Base-by-base conservation (phyloP, 2,797 vertebrate genomes). In the Australoheros facetus region DNA sequence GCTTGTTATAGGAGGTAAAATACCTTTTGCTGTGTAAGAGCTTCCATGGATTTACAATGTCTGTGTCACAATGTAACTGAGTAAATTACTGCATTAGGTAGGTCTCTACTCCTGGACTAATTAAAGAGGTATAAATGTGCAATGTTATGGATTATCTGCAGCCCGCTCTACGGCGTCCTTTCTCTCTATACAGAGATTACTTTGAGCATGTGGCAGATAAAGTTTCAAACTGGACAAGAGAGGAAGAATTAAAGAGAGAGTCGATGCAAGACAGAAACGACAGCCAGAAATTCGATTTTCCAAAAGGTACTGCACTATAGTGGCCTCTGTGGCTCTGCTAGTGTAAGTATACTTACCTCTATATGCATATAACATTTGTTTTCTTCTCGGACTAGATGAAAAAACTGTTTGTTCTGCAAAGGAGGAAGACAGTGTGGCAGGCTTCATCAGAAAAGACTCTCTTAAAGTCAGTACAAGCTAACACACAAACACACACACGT, bases 381-480 rank as follows among this genome's bases (percentile, higher is more conserved):
- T 82, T 85, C 17, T 78, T 59, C 12, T 28, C 71, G 39, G 54
- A 75, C 23, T 69, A 86, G 84, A 6, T 32, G 79, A 89, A 45
- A 83, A 26, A 8, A n/a, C 26, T 28, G 1, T 30, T 64, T 51
- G 39, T 70, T 70, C 34, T 56, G 28, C 14, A 34, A 59, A 70
- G 8, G 59, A 75, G 0, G 78, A 83, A 6, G 76, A 79, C 7
- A 34, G 75, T 12, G 54, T 77, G 82, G 92, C 83, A 71, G 37
- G 85, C 1, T 93, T 96, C 76, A 84, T 98, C 81, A 95, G 96
- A 87, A 96, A 97, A 85, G 96, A 90, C 3, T 98, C 98, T 59
- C 94, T 99, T 30, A 99, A 99, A 96, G 98, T 99, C 78, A 95
- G 94, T 87, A 11, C 13, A n/a, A 2, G 26, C 55, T 9, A 62